A percentile compares a stretch with the other conserved stretches of the same genome.
Evolutionary conservation across 64 coral and sea anemone species (phyloP).

Genomic region (Actinia tenebrosa): DNA sequence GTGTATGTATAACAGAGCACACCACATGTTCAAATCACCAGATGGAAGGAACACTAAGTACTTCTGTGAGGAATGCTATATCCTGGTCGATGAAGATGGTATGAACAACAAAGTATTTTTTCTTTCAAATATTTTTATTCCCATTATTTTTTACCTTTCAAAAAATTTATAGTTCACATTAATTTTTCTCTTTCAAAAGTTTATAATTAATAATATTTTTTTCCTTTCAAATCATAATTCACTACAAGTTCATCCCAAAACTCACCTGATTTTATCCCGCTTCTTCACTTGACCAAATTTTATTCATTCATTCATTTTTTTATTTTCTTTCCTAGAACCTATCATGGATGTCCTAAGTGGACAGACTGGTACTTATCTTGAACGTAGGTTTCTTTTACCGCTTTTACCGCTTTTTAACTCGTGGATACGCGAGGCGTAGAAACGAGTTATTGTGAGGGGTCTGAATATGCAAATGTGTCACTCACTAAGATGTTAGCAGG

Average conservation of each 20-base stretch:
- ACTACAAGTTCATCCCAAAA: too few relatives aligned
- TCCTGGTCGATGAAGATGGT: constrained; percentile 46
- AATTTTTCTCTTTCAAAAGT: background rate
- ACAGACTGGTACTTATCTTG: constrained; percentile 13
- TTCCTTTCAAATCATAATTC: too few relatives aligned
- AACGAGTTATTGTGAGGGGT: too few relatives aligned
- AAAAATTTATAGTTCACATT: too few relatives aligned
- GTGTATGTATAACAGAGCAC: constrained; percentile 63
- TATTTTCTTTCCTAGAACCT: background rate
- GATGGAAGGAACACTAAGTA: constrained; percentile 53
- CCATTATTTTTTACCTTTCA: too few relatives aligned
- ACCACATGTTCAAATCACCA: constrained; percentile 55
- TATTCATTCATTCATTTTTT: background rate
- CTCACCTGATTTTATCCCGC: too few relatives aligned
- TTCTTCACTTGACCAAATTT: background rate
- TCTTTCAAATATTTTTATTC: too few relatives aligned
- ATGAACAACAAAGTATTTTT: background rate
- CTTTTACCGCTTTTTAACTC: too few relatives aligned
- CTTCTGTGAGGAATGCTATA: constrained; percentile 86
- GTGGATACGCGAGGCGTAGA: too few relatives aligned
- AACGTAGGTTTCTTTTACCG: background rate
- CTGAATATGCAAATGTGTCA: too few relatives aligned
- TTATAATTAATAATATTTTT: too few relatives aligned
- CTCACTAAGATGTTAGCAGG: too few relatives aligned
- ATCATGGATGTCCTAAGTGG: constrained; percentile 24